Evolutionary conservation across 35 echinoderm and acorn worm genomes (phyloP).

Genomic region (Lytechinus variegatus): DNA sequence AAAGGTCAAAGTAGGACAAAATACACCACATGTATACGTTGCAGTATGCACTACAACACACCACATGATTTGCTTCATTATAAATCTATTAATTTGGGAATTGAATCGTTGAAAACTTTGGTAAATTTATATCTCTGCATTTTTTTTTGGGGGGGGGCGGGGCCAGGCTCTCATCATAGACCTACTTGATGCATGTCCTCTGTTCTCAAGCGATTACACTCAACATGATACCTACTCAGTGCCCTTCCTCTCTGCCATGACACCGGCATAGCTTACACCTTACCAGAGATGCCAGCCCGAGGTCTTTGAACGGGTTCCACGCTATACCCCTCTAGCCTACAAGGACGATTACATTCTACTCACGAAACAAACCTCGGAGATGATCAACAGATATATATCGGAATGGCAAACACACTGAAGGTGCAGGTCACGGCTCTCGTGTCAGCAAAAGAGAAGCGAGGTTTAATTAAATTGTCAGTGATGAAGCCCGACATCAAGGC

Average conservation of each 20-base stretch:
- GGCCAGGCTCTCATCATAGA: no score
- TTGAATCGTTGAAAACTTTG: no score
- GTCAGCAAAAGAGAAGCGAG: slow-evolving; percentile 29
- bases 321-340: not conserved
- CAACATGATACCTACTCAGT: not conserved
- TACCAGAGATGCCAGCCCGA: not conserved
- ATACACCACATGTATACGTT: no score
- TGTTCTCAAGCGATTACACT: not conserved
- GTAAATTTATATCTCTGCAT: no score
- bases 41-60: no score
- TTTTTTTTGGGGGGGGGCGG: no score
- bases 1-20: no score
- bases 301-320: not conserved
- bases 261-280: not conserved
- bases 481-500: slow-evolving; percentile 22
- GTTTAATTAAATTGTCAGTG: slow-evolving; percentile 47
- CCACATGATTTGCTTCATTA: no score
- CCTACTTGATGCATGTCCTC: no score
- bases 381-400: not conserved
- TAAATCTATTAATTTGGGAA: no score
- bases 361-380: not conserved
- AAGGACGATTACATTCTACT: not conserved
- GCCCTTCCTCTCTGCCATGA: not conserved
- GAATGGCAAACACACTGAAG: not conserved
- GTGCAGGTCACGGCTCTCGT: slow-evolving; percentile 31